Evolutionary conservation across 92 coral and sea anemone species (phyloP).

Genomic region (Heliopora coerulea): DNA sequence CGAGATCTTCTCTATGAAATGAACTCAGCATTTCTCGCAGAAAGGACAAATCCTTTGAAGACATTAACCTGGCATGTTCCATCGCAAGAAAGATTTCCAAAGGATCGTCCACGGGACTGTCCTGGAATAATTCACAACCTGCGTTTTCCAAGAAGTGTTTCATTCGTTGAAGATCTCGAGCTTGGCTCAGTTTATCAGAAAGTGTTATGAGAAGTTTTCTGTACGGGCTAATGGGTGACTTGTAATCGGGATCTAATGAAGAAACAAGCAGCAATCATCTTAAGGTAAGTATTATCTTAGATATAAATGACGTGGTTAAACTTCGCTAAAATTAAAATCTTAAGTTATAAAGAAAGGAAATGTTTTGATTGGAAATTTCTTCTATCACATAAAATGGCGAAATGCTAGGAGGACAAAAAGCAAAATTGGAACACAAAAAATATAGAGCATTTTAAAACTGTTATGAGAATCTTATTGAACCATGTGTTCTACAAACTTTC

Average conservation of each 20-base stretch:
- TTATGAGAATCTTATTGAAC: too few species aligned
- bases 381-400: too few species aligned
- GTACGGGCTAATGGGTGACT: conserved; percentile 8
- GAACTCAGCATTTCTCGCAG: conserved; percentile 38
- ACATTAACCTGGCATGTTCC: conserved; percentile 48
- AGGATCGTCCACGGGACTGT: conserved; percentile 21
- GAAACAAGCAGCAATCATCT: too few species aligned
- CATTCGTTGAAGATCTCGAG: neutral
- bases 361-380: too few species aligned
- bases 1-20: conserved; percentile 47
- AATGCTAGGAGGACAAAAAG: too few species aligned
- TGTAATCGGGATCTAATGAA: conserved; percentile 13
- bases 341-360: too few species aligned
- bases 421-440: too few species aligned
- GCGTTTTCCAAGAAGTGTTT: neutral
- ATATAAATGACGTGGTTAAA: too few species aligned
- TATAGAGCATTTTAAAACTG: too few species aligned
- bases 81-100: conserved; percentile 46
- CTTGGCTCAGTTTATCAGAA: conserved; percentile 2
- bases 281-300: too few species aligned
- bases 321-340: too few species aligned
- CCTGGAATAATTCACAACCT: conserved; percentile 20
- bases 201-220: conserved; percentile 11
- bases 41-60: conserved; percentile 11
- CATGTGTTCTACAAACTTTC: too few species aligned